Conservation (phyloP, 2,888 invertebrate species). For the Amblyjoppa proteus region DNA sequence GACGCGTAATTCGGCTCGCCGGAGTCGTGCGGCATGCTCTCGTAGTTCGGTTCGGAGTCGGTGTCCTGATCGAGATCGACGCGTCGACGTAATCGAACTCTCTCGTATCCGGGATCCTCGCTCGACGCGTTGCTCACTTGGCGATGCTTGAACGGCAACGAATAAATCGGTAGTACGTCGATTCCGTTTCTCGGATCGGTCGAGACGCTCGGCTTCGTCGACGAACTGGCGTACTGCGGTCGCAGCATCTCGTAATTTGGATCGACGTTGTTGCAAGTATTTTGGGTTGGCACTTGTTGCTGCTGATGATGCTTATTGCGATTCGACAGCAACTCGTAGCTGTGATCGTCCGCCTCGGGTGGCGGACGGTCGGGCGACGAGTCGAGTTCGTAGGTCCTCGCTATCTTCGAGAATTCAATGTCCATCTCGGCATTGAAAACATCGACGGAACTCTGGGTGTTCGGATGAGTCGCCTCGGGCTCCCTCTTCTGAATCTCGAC, state of each 20-base stretch:
- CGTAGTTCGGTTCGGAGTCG: slow-evolving; percentile 91
- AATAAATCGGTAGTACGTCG: slow-evolving; percentile 76
- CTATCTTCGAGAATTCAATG: slow-evolving; percentile 70
- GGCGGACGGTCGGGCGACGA: slow-evolving; percentile 74
- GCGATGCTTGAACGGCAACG: slow-evolving; percentile 80
- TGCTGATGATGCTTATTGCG: slow-evolving; percentile 17
- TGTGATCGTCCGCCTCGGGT: slow-evolving; percentile 86
- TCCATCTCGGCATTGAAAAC: slow-evolving; percentile 72
- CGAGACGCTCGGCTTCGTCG: slow-evolving; percentile 44
- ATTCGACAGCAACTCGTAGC: slow-evolving; percentile 87
- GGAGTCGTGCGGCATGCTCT: slow-evolving; percentile 88
- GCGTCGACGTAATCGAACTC: slow-evolving; percentile 84
- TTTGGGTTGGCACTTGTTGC: slow-evolving; percentile 53
- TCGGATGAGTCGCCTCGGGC: slow-evolving; percentile 63
- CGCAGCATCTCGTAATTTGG: slow-evolving; percentile 93
- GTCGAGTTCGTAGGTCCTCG: slow-evolving; percentile 86
- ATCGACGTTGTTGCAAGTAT: slow-evolving; percentile 85
- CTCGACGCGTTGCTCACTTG: slow-evolving; percentile 82
- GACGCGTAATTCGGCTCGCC: slow-evolving; percentile 88
- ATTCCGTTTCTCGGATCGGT: slow-evolving; percentile 72
- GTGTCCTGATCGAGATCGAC: slow-evolving; percentile 84
- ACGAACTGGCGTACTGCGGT: slow-evolving; percentile 83
- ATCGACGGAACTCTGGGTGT: slow-evolving; percentile 68
- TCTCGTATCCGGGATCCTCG: slow-evolving; percentile 86
- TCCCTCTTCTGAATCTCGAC: slow-evolving; percentile 80